Base-by-base conservation (phyloP, 2,888 invertebrate species). In the Dastarcus helophoroides region DNA sequence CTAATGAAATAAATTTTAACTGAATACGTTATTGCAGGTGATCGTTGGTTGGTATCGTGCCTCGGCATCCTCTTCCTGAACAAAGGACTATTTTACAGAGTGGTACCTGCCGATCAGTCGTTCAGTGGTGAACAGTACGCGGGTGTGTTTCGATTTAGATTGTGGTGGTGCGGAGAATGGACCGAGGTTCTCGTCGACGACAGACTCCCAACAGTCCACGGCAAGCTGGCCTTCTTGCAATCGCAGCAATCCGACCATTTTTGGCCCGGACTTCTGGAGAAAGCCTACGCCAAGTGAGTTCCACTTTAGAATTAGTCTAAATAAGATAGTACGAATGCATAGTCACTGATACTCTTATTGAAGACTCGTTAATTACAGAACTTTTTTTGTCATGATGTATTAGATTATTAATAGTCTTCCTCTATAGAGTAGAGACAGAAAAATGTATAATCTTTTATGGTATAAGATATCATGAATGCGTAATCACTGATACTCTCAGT, bases 91-190 rank as follows among this genome's bases (percentile, higher is more conserved):
- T 89, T 91, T 64, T 86, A 88, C 65, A 69, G 89, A 29, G 89
- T 90, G 19, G 88, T 91, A 26, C 90, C 90, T 0, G 86, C 88
- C 0, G 89, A 90, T 54, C 91, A 91, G 61, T 74, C 77, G 12
- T 78, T 90, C 53, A 73, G 71, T 31, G 70, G 68, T 17, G 69
- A 69, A 8, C 70, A 74, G 9, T 80, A 81, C 48, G 73, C 79
- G 24, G 88, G 88, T 1, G 76, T 86, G 10, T 88, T 85, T 63
- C 76, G 90, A 41, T 91, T 91, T 62, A 77, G 89, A 0, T 62
- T 91, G 12, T 91, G 89, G 89, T 89, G 89, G 86, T 88, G 86
- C 52, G 90, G 89, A 3, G 83, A 88, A 54, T 91, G 90, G 90
- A 76, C 81, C 14, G 90, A 90, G 56, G 82, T 83, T 16, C 65